A percentile compares a stretch with the other conserved stretches of the same genome.
Conservation (phyloP, 2,797 vertebrate species). For the Malurus leucopterus region DNA sequence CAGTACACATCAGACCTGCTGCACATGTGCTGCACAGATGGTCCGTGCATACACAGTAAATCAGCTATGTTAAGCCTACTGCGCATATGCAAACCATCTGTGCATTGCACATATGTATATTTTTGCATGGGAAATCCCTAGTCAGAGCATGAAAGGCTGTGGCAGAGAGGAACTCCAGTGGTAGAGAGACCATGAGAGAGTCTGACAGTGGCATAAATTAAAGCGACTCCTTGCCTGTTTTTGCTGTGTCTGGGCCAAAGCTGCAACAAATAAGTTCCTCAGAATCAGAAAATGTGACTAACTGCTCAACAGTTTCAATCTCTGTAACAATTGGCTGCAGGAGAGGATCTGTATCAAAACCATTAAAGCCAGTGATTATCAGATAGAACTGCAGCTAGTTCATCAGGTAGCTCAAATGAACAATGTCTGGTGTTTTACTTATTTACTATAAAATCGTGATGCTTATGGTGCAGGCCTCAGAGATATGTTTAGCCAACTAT, state of each 20-base stretch:
- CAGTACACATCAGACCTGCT: conserved; percentile 64
- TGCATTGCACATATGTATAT: conserved; percentile 36
- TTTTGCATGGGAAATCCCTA: conserved; percentile 56
- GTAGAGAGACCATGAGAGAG: conserved; percentile 28
- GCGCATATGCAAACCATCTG: conserved; percentile 66
- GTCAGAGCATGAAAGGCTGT: conserved; percentile 44
- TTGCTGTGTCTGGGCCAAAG: conserved; percentile 10
- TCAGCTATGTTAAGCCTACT: conserved; percentile 59
- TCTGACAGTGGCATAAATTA: conserved; percentile 51
- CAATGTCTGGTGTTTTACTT: background rate
- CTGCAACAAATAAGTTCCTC: conserved; percentile 16
- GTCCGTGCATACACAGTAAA: conserved; percentile 55
- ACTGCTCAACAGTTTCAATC: conserved; percentile 23
- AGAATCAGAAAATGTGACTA: conserved; percentile 9
- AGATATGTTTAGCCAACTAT: background rate
- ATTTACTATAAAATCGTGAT: background rate
- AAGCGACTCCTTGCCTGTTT: conserved; percentile 4
- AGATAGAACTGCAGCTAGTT: background rate
- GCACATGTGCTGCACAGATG: conserved; percentile 68
- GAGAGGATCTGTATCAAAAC: background rate
- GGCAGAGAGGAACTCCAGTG: conserved; percentile 44
- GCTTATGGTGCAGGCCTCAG: background rate
- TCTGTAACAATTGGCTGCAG: background rate
- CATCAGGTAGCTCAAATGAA: background rate
- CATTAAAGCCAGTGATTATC: background rate